Percentiles rank a stretch among this genome's conserved stretches.
phyloP scores from a whole-genome alignment of 2,888 invertebrate genomes.

The Synanthedon formicaeformis region DNA sequence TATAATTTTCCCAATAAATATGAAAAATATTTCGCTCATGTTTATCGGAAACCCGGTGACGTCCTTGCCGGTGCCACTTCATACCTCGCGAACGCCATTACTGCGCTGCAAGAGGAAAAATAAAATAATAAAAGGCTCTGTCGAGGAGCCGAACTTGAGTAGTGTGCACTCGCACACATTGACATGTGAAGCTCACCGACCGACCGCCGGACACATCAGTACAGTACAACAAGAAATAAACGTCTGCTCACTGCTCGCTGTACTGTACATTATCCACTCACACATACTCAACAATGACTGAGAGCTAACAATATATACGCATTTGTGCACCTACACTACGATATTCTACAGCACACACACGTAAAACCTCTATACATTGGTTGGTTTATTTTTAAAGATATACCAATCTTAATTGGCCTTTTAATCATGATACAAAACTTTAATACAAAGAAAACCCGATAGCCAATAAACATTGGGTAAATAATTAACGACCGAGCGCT shows the following conservation, averaged over 20 bases:
- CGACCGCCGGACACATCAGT: slow-evolving; percentile 38
- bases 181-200: slow-evolving; percentile 33
- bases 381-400: neutral
- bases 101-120: slow-evolving; percentile 55
- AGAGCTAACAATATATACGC: slow-evolving; percentile 13
- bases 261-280: slow-evolving; percentile 37
- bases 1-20: too few species aligned
- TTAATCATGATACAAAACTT: neutral
- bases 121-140: slow-evolving; percentile 60
- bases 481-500: too few species aligned
- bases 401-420: neutral
- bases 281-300: slow-evolving; percentile 16
- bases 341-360: slow-evolving; percentile 17
- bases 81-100: slow-evolving; percentile 31
- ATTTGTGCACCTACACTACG: slow-evolving; percentile 11
- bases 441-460: too few species aligned
- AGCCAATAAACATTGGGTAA: too few species aligned
- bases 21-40: too few species aligned
- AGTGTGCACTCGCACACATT: slow-evolving; percentile 43
- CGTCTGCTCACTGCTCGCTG: neutral
- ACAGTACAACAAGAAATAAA: slow-evolving; percentile 34
- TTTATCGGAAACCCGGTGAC: slow-evolving; percentile 14
- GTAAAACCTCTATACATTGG: slow-evolving; percentile 1
- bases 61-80: slow-evolving; percentile 20
- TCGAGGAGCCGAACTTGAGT: slow-evolving; percentile 37